Conservation (phyloP, 2,888 invertebrate species). For the Biston stratarius region DNA sequence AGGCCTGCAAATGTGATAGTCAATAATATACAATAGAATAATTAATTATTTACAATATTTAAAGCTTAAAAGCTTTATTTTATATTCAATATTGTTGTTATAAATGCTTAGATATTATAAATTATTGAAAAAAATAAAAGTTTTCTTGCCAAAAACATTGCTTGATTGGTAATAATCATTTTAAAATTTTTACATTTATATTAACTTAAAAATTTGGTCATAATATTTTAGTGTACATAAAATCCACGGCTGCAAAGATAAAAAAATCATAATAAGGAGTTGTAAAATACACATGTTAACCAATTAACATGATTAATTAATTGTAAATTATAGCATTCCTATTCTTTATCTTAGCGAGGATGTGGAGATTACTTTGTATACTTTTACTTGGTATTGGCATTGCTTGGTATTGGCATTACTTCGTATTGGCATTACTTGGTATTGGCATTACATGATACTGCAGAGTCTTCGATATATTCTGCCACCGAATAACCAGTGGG, state of each 20-base stretch:
- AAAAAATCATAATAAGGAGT: too few species aligned
- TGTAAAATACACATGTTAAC: too few species aligned
- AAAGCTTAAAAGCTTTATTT: slow-evolving; percentile 45
- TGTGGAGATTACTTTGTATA: too few species aligned
- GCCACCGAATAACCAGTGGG: too few species aligned
- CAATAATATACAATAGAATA: slow-evolving; percentile 46
- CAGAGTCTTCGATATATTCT: too few species aligned
- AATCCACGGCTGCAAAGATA: background rate
- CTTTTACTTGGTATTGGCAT: too few species aligned
- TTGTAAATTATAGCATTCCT: too few species aligned
- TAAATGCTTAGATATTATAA: slow-evolving; percentile 2
- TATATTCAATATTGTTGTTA: slow-evolving; percentile 43
- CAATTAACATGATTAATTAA: too few species aligned
- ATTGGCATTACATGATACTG: too few species aligned
- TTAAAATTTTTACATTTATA: slow-evolving; percentile 19
- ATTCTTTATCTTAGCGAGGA: too few species aligned
- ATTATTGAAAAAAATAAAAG: slow-evolving; percentile 9
- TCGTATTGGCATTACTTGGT: too few species aligned
- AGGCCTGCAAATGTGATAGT: slow-evolving; percentile 61
- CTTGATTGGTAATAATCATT: slow-evolving; percentile 15
- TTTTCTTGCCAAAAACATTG: slow-evolving; percentile 27
- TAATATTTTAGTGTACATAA: background rate
- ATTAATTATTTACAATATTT: slow-evolving; percentile 35
- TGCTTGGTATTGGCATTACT: too few species aligned
- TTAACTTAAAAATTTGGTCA: background rate